Evolutionary conservation across 64 coral and sea anemone species (phyloP).

Genomic region (Orbicella faveolata): DNA sequence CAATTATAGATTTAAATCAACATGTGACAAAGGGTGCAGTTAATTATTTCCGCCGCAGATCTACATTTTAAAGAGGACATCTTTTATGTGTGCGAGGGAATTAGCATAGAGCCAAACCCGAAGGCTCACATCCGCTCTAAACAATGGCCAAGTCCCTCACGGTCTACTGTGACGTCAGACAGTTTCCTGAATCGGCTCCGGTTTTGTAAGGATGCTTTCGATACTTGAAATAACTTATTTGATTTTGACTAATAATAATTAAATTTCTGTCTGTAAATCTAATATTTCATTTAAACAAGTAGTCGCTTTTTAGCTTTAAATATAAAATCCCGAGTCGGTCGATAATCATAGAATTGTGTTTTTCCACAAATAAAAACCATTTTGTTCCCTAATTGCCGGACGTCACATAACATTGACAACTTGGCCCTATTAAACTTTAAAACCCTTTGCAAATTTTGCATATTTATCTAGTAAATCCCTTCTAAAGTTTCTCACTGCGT

Average conservation of each 20-base stretch:
- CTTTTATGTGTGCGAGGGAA: not conserved
- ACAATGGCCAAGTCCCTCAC: conserved; percentile 7
- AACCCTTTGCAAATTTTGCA: conserved; percentile 22
- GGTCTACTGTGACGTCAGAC: not conserved
- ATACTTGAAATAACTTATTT: not conserved
- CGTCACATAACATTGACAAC: not conserved
- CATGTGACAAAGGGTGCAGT: not conserved
- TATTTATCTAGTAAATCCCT: conserved; percentile 24
- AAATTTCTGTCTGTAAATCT: not conserved
- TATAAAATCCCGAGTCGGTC: not conserved
- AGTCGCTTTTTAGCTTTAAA: not conserved
- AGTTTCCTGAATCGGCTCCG: conserved; percentile 1
- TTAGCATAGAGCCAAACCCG: not conserved
- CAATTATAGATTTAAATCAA: not conserved
- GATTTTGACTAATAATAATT: not conserved
- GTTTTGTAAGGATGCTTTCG: not conserved
- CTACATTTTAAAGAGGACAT: not conserved
- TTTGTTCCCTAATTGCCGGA: not conserved
- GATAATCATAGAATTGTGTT: not conserved
- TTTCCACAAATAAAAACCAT: not conserved
- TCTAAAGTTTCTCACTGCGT: conserved; percentile 7
- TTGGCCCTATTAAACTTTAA: conserved; percentile 16
- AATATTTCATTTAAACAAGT: not conserved
- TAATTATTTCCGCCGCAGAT: conserved; percentile 20
- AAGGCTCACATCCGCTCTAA: not conserved